Percentiles rank a stretch among this genome's conserved stretches.
Conservation (phyloP, 2,113 vertebrate species). For the Leucosticte australis region DNA sequence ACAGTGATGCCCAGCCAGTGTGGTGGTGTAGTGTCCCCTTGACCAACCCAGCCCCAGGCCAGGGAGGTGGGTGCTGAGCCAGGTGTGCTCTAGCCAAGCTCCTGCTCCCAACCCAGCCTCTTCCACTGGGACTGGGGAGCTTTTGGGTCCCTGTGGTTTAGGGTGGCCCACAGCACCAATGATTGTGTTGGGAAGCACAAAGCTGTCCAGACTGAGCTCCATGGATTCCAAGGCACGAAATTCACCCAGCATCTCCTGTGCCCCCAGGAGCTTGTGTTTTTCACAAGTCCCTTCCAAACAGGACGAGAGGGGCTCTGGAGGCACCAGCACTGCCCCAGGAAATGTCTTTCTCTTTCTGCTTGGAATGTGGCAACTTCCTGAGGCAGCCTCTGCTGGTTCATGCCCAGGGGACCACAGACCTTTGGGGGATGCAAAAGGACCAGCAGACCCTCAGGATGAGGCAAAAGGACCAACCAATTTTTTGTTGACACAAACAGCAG, state of each 20-base stretch:
- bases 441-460: not conserved
- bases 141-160: rapidly evolving
- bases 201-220: not conserved
- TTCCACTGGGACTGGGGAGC: rapidly evolving
- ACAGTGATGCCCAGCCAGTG: rapidly evolving
- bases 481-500: not conserved
- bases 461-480: too few species aligned
- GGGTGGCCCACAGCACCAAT: rapidly evolving
- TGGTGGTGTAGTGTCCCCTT: rapidly evolving
- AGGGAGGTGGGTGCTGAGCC: not conserved
- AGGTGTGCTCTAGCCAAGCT: not conserved
- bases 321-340: rapidly evolving
- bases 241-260: not conserved
- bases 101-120: not conserved
- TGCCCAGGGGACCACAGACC: not conserved
- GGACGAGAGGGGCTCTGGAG: not conserved
- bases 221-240: rapidly evolving
- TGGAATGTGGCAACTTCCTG: not conserved
- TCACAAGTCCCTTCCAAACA: rapidly evolving
- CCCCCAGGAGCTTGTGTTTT: not conserved
- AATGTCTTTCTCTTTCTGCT: rapidly evolving
- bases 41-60: not conserved
- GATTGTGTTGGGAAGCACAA: rapidly evolving
- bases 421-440: not conserved
- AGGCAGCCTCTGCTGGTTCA: rapidly evolving